These are phyloP conservation scores for Thunnus albacares DNA, from an alignment of 2,797 vertebrate species.

Conservation along the genomic window DNA sequence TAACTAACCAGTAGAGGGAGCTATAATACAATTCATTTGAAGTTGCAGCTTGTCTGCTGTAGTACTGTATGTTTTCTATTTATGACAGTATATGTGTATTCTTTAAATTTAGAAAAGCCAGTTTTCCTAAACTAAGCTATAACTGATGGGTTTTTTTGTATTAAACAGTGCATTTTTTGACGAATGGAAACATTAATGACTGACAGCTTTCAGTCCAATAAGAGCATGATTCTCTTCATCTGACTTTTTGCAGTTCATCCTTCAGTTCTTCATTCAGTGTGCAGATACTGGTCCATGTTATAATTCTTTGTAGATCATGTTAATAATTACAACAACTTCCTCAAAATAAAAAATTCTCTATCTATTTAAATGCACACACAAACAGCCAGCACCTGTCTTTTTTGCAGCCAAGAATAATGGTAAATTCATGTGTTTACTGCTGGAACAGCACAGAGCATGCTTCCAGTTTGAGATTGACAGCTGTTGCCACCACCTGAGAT, in stretches of 20 bases:
- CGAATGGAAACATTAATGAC: background rate
- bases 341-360: background rate
- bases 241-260: background rate
- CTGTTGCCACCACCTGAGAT: slow-evolving; percentile 42
- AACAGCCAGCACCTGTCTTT: background rate
- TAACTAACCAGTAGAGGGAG: slow-evolving; percentile 65
- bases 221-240: background rate
- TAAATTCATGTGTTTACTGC: slow-evolving; percentile 81
- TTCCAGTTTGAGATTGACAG: slow-evolving; percentile 51
- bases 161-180: background rate
- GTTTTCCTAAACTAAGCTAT: background rate
- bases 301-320: background rate
- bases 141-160: too few relatives aligned
- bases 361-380: background rate
- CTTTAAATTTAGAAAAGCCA: background rate
- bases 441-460: slow-evolving; percentile 68
- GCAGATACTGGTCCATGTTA: background rate
- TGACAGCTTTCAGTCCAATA: background rate
- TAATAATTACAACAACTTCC: slow-evolving; percentile 11
- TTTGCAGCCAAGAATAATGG: slow-evolving; percentile 77
- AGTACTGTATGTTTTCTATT: accelerated
- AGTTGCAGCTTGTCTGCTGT: accelerated
- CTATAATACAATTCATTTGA: slow-evolving; percentile 21
- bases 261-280: background rate
- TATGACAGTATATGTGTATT: background rate